Percentiles rank a stretch among this genome's conserved stretches.
phyloP scores from a whole-genome alignment of 2,888 invertebrate genomes.

The Tribolium freemani region DNA sequence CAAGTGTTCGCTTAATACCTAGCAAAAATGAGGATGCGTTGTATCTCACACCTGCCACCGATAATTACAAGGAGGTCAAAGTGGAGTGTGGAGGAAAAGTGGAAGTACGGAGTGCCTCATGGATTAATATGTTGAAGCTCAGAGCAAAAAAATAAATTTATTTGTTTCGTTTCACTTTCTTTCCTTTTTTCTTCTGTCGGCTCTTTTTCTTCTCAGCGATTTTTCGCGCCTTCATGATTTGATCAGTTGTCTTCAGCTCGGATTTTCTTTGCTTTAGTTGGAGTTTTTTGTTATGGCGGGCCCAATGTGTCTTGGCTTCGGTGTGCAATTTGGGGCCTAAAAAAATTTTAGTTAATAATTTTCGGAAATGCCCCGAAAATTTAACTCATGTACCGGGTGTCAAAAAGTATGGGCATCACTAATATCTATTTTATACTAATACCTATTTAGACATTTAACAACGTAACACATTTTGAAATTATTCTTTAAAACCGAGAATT shows the following conservation, averaged over 20 bases:
- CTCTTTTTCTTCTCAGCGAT: constrained; percentile 76
- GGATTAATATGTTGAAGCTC: constrained; percentile 57
- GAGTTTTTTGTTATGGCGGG: constrained; percentile 82
- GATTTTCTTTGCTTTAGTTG: constrained; percentile 72
- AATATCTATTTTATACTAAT: too few species aligned
- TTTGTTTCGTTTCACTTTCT: constrained; percentile 25
- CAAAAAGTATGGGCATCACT: too few species aligned
- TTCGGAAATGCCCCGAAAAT: too few species aligned
- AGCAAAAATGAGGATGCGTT: constrained; percentile 37
- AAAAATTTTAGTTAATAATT: not conserved
- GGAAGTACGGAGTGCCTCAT: constrained; percentile 53
- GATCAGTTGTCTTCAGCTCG: constrained; percentile 82
- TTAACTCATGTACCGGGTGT: too few species aligned
- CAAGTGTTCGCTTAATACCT: constrained; percentile 47
- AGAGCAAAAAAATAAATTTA: constrained; percentile 47
- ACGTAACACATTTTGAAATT: too few species aligned
- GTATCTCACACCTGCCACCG: constrained; percentile 47
- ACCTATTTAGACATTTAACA: too few species aligned
- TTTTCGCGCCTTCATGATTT: constrained; percentile 82
- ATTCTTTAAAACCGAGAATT: too few species aligned
- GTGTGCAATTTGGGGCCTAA: constrained; percentile 53
- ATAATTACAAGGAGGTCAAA: constrained; percentile 35
- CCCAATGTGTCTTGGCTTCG: constrained; percentile 80
- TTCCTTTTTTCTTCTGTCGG: constrained; percentile 67
- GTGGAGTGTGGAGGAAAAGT: constrained; percentile 54